Evolutionary conservation across 2,888 invertebrate genomes (phyloP), one percentile per base, ranked within the genome.

Genomic region (Teleiodes luculella): DNA sequence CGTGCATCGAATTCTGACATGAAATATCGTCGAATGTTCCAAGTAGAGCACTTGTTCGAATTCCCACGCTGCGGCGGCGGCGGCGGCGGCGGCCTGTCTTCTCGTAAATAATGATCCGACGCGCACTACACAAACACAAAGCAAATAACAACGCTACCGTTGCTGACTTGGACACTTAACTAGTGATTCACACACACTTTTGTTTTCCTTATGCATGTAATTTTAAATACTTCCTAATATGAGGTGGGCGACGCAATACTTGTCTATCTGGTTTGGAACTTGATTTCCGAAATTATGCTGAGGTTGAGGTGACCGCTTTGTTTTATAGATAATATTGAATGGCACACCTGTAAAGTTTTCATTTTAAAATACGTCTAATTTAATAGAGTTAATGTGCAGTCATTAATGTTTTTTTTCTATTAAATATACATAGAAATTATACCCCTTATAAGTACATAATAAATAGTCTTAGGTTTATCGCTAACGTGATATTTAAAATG

Each of bases 1-100:
- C 64, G 74, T 80, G 77, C 74, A 72, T 80, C 74, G 71, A 79
- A 80, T 79, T 74, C 73, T 76, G 76, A 75, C 76, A 68, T 84
- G 74, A 87, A 83, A 82, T 83, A 85, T 81, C 66, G 75, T 65
- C 66, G 65, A 68, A 69, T 69, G 66, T 67, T 66, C 71, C 67
- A 64, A 72, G 70, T 66, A 67, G 66, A 64, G 59, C 67, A 65
- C 67, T 64, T 67, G 70, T 68, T 70, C 71, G 69, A 76, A 74
- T 80, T 88, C 87, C 85, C 87, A 87, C 87, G 86, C 72, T 64
- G 66, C 28, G 35, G 35, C 50, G 39, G 16, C 14, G 18, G 37
- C 36, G 30, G 24, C n/a, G n/a, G n/a, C n/a, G n/a, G n/a, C n/a
- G n/a, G 37, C 36, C n/a, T n/a, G n/a, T n/a, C n/a, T n/a, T n/a